Conservation (phyloP, 2,113 vertebrate genomes). For the Gadus macrocephalus region DNA sequence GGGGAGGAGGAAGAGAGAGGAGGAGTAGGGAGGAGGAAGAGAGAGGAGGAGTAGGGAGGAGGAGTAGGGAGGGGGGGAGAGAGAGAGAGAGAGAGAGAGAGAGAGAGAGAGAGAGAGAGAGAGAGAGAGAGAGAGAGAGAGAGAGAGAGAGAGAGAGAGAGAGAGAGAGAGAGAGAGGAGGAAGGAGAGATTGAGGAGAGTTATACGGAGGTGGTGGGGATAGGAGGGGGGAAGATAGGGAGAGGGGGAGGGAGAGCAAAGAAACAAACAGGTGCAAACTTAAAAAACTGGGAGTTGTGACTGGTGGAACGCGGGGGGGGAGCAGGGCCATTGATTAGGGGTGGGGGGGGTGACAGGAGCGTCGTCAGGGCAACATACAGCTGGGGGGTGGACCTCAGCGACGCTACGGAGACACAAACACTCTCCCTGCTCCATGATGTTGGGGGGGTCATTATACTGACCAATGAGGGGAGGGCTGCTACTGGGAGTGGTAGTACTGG, state of each 20-base stretch:
- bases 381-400: too few species aligned
- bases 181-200: too few species aligned
- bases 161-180: too few species aligned
- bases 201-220: background rate
- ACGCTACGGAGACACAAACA: too few species aligned
- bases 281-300: constrained; percentile 58
- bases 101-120: constrained; percentile 42
- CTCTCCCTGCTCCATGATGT: too few species aligned
- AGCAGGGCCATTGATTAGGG: background rate
- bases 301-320: constrained; percentile 37
- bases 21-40: background rate
- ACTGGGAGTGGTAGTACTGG: too few species aligned
- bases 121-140: too few species aligned
- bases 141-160: too few species aligned
- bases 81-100: background rate
- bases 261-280: constrained; percentile 59
- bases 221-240: constrained; percentile 12
- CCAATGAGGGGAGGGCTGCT: too few species aligned
- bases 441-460: too few species aligned
- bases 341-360: too few species aligned
- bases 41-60: background rate
- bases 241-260: constrained; percentile 46
- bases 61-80: constrained; percentile 23
- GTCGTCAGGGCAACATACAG: too few species aligned
- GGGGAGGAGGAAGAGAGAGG: constrained; percentile 39